Conservation (phyloP, 1,140 invertebrate species). For the Scaptomyza montana region DNA sequence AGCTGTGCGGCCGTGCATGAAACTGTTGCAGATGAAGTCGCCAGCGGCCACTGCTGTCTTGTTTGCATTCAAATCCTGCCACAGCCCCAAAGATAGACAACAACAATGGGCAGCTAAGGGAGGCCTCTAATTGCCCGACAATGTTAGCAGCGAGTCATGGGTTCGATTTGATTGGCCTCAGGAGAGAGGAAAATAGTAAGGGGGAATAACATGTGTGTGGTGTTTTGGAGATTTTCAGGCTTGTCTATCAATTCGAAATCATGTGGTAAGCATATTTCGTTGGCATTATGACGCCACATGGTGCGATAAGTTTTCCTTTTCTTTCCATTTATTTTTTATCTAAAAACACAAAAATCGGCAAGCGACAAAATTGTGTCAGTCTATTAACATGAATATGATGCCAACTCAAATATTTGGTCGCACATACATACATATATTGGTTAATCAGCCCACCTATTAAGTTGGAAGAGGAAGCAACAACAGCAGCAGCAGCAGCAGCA, state of each 20-base stretch:
- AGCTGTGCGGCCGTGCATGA: conserved; percentile 64
- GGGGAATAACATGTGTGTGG: background rate
- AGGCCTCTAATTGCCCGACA: conserved; percentile 41
- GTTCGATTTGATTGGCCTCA: conserved; percentile 33
- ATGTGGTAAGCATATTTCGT: background rate
- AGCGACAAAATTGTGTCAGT: conserved; percentile 25
- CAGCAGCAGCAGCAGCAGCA: conserved; percentile 6
- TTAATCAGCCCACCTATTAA: conserved; percentile 61
- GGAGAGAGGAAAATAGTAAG: too few species aligned
- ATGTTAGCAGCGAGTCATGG: background rate
- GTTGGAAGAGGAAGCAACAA: background rate
- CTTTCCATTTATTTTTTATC: conserved; percentile 17
- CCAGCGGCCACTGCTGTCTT: conserved; percentile 10
- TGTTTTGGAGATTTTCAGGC: background rate
- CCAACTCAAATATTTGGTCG: conserved; percentile 59
- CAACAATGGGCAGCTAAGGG: background rate
- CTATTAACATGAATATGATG: conserved; percentile 70
- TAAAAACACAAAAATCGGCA: conserved; percentile 7
- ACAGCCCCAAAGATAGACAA: conserved; percentile 31
- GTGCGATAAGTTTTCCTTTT: conserved; percentile 17
- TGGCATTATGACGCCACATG: conserved; percentile 31
- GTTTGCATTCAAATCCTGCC: conserved; percentile 68
- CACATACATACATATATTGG: conserved; percentile 18
- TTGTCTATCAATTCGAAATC: conserved; percentile 2
- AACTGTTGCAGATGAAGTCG: conserved; percentile 62